Evolutionary conservation across 2,113 vertebrate species (phyloP).

Genomic region (Ploceus nigricollis): DNA sequence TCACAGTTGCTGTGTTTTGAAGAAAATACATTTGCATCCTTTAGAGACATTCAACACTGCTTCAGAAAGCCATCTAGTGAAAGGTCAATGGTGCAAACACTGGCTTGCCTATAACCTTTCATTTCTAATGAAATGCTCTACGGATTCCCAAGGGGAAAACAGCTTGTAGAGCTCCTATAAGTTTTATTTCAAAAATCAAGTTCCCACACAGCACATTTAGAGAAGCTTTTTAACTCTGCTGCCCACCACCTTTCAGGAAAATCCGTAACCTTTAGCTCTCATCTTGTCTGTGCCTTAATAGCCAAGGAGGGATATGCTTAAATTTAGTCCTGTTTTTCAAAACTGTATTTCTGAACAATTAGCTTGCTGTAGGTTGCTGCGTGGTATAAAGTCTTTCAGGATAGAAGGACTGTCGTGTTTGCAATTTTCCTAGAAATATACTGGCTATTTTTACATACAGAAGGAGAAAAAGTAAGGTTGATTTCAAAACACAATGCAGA

Average conservation of each 20-base stretch:
- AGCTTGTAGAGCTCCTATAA: background rate
- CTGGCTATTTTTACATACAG: background rate
- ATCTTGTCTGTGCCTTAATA: background rate
- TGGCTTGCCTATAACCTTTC: background rate
- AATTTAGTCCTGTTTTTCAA: background rate
- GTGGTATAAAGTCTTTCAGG: background rate
- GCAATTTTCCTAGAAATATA: background rate
- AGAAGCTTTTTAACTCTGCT: background rate
- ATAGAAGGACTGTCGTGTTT: background rate
- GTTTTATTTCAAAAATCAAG: background rate
- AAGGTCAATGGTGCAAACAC: background rate
- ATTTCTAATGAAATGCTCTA: background rate
- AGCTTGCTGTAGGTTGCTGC: background rate
- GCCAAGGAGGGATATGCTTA: background rate
- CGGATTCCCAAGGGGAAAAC: background rate
- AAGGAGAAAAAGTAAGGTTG: background rate
- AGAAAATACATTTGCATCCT: conserved; percentile 27
- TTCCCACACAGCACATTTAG: background rate
- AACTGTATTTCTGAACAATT: background rate
- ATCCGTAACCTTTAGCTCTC: background rate
- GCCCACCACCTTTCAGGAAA: background rate
- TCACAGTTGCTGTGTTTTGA: background rate
- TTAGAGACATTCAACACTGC: background rate
- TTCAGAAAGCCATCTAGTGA: conserved; percentile 2
- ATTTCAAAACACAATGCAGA: background rate